Percentiles rank a stretch among this genome's conserved stretches.
phyloP scores from a whole-genome alignment of 2,888 invertebrate species.

The Limnephilus marmoratus region DNA sequence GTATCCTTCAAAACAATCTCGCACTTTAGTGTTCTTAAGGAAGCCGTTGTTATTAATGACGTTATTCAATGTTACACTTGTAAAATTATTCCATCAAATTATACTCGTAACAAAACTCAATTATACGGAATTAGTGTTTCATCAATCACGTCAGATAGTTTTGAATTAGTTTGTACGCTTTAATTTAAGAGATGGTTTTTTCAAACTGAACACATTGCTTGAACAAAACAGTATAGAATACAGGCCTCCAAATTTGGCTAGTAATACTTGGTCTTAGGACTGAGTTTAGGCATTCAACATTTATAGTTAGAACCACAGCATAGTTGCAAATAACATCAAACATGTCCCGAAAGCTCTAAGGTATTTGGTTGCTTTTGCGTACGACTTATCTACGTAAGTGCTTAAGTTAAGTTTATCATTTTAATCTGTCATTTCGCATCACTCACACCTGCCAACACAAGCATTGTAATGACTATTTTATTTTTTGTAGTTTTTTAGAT shows the following conservation, averaged over 20 bases:
- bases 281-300: background rate
- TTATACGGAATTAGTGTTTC: background rate
- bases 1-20: background rate
- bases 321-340: slow-evolving; percentile 15
- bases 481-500: background rate
- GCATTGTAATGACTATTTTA: background rate
- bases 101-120: background rate
- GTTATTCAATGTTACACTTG: background rate
- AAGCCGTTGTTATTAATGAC: background rate
- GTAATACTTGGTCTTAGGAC: background rate
- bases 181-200: background rate
- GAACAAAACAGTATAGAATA: background rate
- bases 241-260: background rate
- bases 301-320: background rate
- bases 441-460: background rate
- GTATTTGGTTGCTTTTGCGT: background rate
- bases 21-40: background rate
- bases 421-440: background rate
- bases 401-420: background rate
- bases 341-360: background rate
- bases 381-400: background rate
- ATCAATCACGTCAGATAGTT: slow-evolving; percentile 2
- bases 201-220: background rate
- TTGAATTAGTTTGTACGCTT: background rate
- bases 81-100: background rate